Conservation (phyloP, 1,140 invertebrate genomes). For the Drepana arcuata region DNA sequence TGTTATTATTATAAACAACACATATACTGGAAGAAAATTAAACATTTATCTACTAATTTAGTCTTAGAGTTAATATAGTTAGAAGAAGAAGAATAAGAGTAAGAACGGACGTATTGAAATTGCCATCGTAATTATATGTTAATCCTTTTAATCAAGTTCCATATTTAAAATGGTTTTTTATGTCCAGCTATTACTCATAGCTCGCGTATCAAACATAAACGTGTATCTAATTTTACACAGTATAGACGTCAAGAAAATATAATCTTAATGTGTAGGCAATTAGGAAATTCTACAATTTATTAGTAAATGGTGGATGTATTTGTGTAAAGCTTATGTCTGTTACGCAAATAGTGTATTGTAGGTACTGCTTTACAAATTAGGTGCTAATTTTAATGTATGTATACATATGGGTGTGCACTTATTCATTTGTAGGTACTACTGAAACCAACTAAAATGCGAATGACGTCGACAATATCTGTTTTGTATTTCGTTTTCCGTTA, state of each 20-base stretch:
- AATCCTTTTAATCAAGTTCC: too few species aligned
- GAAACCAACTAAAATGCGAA: constrained; percentile 45
- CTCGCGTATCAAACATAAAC: too few species aligned
- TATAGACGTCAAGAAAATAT: not conserved
- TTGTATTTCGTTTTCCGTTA: constrained; percentile 18
- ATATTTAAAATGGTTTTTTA: too few species aligned
- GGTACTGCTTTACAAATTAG: constrained; percentile 60
- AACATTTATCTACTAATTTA: too few species aligned
- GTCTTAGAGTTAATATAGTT: too few species aligned
- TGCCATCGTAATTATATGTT: too few species aligned
- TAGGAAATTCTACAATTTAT: constrained; percentile 25
- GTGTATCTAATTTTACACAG: too few species aligned
- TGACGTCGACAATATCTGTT: constrained; percentile 64
- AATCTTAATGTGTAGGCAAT: constrained; percentile 28
- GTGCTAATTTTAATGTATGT: constrained; percentile 53
- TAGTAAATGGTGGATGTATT: constrained; percentile 55
- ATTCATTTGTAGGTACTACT: constrained; percentile 46
- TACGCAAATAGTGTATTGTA: constrained; percentile 28
- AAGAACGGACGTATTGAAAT: too few species aligned
- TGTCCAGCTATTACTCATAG: too few species aligned
- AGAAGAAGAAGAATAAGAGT: too few species aligned
- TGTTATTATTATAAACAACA: too few species aligned
- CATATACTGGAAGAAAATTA: too few species aligned
- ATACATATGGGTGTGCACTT: constrained; percentile 56
- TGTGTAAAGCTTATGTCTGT: constrained; percentile 36